phyloP scores from a whole-genome alignment of 1,140 invertebrate genomes.

The Heliconius melpomene region DNA sequence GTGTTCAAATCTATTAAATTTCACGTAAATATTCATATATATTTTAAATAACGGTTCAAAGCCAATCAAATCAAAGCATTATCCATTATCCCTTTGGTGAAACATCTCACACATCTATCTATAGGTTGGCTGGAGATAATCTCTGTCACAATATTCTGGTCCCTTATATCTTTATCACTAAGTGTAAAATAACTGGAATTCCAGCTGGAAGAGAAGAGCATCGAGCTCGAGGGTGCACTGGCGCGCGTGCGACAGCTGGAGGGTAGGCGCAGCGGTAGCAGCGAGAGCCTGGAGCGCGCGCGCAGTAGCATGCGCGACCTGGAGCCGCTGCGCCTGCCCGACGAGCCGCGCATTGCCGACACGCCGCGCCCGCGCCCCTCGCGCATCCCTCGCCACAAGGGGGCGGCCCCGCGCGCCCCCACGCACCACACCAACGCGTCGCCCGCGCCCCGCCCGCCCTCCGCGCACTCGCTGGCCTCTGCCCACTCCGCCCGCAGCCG shows the following conservation, averaged over 20 bases:
- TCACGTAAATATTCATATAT: too few relatives aligned
- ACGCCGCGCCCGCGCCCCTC: conserved; percentile 61
- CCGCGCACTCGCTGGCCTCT: conserved; percentile 62
- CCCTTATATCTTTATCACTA: not conserved
- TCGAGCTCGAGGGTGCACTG: conserved; percentile 90
- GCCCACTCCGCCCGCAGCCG: conserved; percentile 35
- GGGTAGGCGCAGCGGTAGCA: conserved; percentile 58
- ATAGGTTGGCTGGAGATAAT: too few relatives aligned
- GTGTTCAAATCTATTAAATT: not conserved
- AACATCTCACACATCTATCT: too few relatives aligned
- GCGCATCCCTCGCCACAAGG: conserved; percentile 78
- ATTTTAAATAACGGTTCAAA: too few relatives aligned
- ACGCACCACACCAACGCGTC: conserved; percentile 42
- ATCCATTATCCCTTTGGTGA: too few relatives aligned
- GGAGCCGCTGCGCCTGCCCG: conserved; percentile 79
- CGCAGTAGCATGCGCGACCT: conserved; percentile 78
- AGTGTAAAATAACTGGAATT: conserved; percentile 29
- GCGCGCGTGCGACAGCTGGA: conserved; percentile 88
- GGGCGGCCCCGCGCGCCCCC: conserved; percentile 31
- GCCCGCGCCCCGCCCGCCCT: conserved; percentile 51
- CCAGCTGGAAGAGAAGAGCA: conserved; percentile 90
- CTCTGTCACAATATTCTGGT: too few relatives aligned
- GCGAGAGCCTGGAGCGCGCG: conserved; percentile 52
- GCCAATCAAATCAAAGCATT: too few relatives aligned
- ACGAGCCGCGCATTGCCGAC: conserved; percentile 79